These are phyloP conservation scores for Exephanes ischioxanthus DNA, from an alignment of 2,888 invertebrate genomes.

Conservation along the genomic window DNA sequence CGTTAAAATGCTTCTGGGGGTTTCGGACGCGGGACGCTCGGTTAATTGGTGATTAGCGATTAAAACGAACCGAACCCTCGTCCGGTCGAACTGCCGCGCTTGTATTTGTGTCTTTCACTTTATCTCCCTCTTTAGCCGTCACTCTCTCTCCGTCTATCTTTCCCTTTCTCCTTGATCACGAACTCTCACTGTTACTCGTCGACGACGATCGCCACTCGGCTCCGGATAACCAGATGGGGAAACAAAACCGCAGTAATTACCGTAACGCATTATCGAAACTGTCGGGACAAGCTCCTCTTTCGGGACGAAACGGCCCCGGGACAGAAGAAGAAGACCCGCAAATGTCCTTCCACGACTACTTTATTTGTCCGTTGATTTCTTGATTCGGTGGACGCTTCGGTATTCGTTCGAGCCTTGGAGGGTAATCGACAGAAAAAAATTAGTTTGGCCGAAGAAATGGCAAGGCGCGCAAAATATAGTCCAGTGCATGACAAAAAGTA, in stretches of 20 bases:
- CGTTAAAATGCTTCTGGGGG: slow-evolving; percentile 85
- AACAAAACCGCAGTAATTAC: slow-evolving; percentile 60
- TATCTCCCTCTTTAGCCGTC: slow-evolving; percentile 30
- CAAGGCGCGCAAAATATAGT: too few relatives aligned
- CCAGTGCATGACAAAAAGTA: too few relatives aligned
- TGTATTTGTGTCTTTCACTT: slow-evolving; percentile 56
- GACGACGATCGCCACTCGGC: slow-evolving; percentile 34
- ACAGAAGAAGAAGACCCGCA: not conserved
- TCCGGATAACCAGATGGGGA: slow-evolving; percentile 47
- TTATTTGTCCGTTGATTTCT: not conserved
- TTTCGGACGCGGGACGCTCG: slow-evolving; percentile 83
- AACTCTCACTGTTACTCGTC: slow-evolving; percentile 43
- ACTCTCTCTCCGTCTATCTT: slow-evolving; percentile 36
- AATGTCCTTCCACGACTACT: not conserved
- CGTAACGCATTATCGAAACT: slow-evolving; percentile 61
- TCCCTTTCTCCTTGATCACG: slow-evolving; percentile 50
- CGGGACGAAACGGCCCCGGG: not conserved
- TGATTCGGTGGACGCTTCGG: slow-evolving; percentile 29
- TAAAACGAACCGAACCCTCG: slow-evolving; percentile 83
- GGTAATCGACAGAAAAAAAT: not conserved
- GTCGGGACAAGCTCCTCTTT: not conserved
- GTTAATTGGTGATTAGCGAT: slow-evolving; percentile 85
- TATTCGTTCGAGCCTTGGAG: slow-evolving; percentile 39
- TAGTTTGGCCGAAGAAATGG: not conserved
- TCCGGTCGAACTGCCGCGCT: slow-evolving; percentile 66